Evolutionary conservation across 2,888 invertebrate genomes (phyloP), one percentile per base, ranked within the genome.

Genomic region (Oscheius myriophilus): DNA sequence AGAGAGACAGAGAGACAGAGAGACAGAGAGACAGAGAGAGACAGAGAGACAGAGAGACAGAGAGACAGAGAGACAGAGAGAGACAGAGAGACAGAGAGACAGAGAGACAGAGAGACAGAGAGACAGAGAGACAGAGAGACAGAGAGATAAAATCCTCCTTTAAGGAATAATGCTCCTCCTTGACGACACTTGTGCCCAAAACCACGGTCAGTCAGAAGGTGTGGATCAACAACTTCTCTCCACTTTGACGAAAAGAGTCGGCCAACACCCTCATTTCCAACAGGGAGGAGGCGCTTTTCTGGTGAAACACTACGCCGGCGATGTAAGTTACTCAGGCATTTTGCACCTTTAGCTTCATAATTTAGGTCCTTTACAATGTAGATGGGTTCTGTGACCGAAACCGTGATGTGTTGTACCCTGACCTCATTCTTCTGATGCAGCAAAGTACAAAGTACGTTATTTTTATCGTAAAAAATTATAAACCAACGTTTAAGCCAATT

Each of bases 321-420:
- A 90, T 83, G 91, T 91, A 51, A 87, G 87, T 66, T 14, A n/a
- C 21, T 9, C 21, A 39, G 39, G n/a, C 14, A 2, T 7, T 18
- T 23, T 9, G 21, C 39, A 45, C 7, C 43, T 23, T 25, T 3
- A 21, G 21, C n/a, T 39, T 1, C n/a, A 33, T 75, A n/a, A n/a
- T 78, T 14, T 72, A 89, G 88, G 89, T 89, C 55, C 81, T 85
- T 12, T 91, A 92, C 86, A 89, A 90, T 77, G 90, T 90, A 11
- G 90, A 90, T 33, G 91, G 91, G 16, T 91, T 91, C 84, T 91
- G 91, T 87, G 91, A 91, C 82, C 89, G 90, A 78, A 91, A 91
- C 87, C 88, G 91, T 43, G 91, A 91, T 86, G 91, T 91, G 25
- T 88, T 91, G 18, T 91, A 91, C 81, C 87, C 89, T 61, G 91